Base-by-base conservation (phyloP, 2,888 invertebrate species). In the Catocala nupta region DNA sequence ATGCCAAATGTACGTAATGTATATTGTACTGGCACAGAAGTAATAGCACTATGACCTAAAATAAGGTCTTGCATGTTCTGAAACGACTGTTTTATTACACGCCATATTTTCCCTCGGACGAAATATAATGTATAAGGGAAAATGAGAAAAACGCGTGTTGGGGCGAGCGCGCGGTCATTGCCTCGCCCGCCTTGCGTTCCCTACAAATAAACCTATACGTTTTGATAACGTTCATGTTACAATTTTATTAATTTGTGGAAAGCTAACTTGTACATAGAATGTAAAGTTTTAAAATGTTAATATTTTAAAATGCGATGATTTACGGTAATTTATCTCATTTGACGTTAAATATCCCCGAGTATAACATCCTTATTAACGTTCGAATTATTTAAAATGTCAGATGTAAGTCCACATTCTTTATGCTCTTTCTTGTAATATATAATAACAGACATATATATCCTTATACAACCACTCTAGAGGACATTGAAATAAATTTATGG, bases 1-100 rank as follows among this genome's bases (percentile, higher is more conserved):
- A 25, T 25, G 25, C 25, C 25, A 25, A 25, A 25, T 25, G 25
- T 25, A 25, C 25, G 25, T 25, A 25, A 25, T 25, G 25, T 54
- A 33, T 11, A 43, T 52, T 16, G 33, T 52, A 70, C 58, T 59
- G 53, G 36, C 9, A 51, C 47, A 63, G 58, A 71, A 68, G 64
- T 70, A 78, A 72, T 63, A 58, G 72, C 77, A 75, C 76, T 72
- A 71, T 76, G 78, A 81, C 81, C 80, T 81, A 71, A 82, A 87
- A 85, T 82, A 83, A 83, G 79, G 80, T 82, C 75, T 88, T 80
- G 86, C 88, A 88, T 88, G 88, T 84, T 82, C 66, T 71, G 45
- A 74, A 82, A 76, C 77, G 71, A 73, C 75, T 71, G 63, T 80
- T 81, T 65, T 86, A 82, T 81, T 78, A 79, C 76, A 78, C 81